Percentiles rank a stretch among this genome's conserved stretches.
Evolutionary conservation across 2,888 invertebrate genomes (phyloP).

Genomic region (Halictus ligatus): DNA sequence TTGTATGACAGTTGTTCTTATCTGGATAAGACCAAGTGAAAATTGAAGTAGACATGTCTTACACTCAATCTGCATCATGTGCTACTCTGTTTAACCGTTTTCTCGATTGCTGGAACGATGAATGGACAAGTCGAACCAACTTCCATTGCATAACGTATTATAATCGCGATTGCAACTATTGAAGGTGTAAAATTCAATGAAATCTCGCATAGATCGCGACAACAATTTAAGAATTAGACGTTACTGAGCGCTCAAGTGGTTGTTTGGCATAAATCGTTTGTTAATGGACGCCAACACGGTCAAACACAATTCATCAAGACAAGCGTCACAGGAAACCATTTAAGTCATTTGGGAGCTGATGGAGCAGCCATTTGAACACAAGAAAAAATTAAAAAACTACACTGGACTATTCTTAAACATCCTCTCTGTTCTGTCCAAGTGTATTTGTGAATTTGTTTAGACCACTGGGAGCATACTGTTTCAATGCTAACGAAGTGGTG

Average conservation of each 20-base stretch:
- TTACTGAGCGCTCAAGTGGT: not conserved
- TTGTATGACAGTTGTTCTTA: not conserved
- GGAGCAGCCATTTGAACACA: not conserved
- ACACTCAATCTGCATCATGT: not conserved
- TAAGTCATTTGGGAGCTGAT: not conserved
- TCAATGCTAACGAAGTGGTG: not conserved
- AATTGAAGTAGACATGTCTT: not conserved
- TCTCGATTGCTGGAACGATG: not conserved
- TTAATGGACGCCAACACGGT: not conserved
- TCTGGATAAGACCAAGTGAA: too few relatives aligned
- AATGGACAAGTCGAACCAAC: not conserved
- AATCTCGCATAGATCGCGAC: not conserved
- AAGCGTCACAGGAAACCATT: too few relatives aligned
- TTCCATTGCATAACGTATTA: not conserved
- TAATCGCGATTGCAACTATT: not conserved
- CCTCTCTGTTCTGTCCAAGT: not conserved
- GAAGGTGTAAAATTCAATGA: not conserved
- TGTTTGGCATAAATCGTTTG: not conserved
- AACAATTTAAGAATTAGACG: not conserved
- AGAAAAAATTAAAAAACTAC: not conserved
- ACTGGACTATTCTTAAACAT: not conserved
- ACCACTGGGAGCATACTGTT: not conserved
- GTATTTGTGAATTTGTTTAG: not conserved
- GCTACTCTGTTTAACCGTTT: not conserved
- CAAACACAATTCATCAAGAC: not conserved